Evolutionary conservation across 2,113 vertebrate genomes (phyloP).

Genomic region (Promerops cafer): DNA sequence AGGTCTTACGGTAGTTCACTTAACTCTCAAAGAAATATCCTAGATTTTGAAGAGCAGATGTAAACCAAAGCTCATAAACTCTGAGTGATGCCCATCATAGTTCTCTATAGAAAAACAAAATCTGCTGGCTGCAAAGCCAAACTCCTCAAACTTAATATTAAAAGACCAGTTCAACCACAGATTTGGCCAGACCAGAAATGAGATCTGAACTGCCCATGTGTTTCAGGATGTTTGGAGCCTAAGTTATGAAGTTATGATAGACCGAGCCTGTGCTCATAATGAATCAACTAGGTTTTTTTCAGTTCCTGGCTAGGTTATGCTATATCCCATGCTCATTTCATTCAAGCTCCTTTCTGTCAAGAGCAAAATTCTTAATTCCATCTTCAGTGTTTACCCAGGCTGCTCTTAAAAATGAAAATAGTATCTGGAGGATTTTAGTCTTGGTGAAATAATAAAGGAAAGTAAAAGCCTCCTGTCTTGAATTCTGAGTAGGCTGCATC

Average conservation of each 20-base stretch:
- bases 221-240: not conserved
- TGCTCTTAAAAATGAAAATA: conserved; percentile 63
- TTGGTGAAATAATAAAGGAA: conserved; percentile 55
- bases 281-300: not conserved
- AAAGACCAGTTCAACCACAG: not conserved
- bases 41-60: not conserved
- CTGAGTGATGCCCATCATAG: not conserved
- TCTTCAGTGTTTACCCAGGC: conserved; percentile 51
- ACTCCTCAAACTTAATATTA: not conserved
- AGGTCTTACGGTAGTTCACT: not conserved
- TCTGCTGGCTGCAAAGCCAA: not conserved
- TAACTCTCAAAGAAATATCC: not conserved
- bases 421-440: conserved; percentile 52
- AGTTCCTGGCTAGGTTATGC: not conserved
- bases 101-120: not conserved
- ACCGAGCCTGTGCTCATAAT: not conserved
- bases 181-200: not conserved
- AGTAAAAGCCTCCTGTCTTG: conserved; percentile 53
- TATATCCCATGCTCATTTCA: conserved; percentile 7
- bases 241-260: not conserved
- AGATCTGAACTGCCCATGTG: not conserved
- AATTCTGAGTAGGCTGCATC: conserved; percentile 51
- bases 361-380: conserved; percentile 52
- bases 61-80: not conserved
- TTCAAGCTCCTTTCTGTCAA: conserved; percentile 37